These are phyloP conservation scores for Pantherophis alleghaniensis DNA, from an alignment of 2,797 vertebrate genomes.

Conservation along the genomic window DNA sequence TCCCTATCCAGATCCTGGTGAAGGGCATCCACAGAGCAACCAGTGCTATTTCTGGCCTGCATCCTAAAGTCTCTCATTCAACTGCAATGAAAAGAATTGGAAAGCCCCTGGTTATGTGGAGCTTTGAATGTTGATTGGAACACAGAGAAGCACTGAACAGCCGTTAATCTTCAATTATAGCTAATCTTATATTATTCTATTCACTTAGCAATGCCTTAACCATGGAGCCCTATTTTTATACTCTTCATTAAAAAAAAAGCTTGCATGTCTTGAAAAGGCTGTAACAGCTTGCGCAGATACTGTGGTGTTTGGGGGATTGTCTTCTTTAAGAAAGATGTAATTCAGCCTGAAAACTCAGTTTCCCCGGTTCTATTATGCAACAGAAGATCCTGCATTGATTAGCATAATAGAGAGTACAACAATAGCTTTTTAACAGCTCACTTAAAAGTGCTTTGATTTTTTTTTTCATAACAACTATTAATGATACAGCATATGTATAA, in stretches of 20 bases:
- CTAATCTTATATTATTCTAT: background rate
- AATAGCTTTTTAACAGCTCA: constrained; percentile 50
- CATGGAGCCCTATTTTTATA: background rate
- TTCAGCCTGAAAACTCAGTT: constrained; percentile 38
- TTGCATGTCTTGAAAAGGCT: background rate
- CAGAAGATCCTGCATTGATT: constrained; percentile 50
- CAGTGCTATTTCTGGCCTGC: background rate
- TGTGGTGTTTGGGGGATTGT: background rate
- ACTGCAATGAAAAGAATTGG: background rate
- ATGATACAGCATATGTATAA: constrained; percentile 31
- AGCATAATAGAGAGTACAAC: constrained; percentile 49
- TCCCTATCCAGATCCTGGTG: background rate
- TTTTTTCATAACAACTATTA: constrained; percentile 24
- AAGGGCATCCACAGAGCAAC: background rate
- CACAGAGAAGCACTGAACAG: background rate
- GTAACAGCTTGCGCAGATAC: background rate
- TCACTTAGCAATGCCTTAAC: background rate
- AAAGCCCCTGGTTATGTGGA: background rate
- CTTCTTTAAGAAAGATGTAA: constrained; percentile 18
- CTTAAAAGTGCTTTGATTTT: constrained; percentile 57
- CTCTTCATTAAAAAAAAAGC: background rate
- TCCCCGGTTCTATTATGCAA: constrained; percentile 19
- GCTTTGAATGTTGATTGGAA: background rate
- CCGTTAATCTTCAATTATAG: background rate
- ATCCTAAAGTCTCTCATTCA: background rate